Evolutionary conservation across 1,140 invertebrate genomes (phyloP), one percentile per base, ranked within the genome.

Genomic region (Heliconius hermathena): DNA sequence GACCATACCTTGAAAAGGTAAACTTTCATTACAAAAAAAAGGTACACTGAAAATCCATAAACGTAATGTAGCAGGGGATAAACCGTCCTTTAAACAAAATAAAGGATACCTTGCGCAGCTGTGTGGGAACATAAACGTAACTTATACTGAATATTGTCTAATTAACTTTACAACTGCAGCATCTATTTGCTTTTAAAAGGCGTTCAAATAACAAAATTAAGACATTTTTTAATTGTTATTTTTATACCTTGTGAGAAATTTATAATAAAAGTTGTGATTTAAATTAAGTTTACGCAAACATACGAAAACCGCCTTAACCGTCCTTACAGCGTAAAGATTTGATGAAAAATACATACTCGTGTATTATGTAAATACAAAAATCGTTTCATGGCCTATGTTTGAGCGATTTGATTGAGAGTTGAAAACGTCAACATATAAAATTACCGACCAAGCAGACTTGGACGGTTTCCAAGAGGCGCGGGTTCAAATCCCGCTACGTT

Each of bases 21-120:
- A 76, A 60, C 60, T 49, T 71, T 76, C 74, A 70, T 76, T 76
- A 76, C 70, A 70, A 76, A 29, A 20, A 22, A 76, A 76, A 76
- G 74, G 74, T 71, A 71, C 74, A 70, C 60, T 26, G 38, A 76
- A 76, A 76, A 36, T n/a, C 22, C 41, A 41, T 76, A 76, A 71
- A 71, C 57, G 26, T 76, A 71, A 76, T 76, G 74, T 76, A 70
- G 38, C 74, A 18, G 26, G 26, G 74, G 74, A 76, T 76, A 70
- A 76, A 71, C 60, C 38, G 60, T 70, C 70, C 26, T 70, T 76
- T 71, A 76, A 76, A 76, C 74, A 76, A 70, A 76, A 41, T 76
- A 46, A 76, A 66, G 29, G 74, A 33, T 71, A 60, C 60, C 66
- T 76, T 46, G 60, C 60, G 46, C 74, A 76, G 57, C 74, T 70